Evolutionary conservation across 2,888 invertebrate genomes (phyloP).

Genomic region (Emmelina monodactyla): DNA sequence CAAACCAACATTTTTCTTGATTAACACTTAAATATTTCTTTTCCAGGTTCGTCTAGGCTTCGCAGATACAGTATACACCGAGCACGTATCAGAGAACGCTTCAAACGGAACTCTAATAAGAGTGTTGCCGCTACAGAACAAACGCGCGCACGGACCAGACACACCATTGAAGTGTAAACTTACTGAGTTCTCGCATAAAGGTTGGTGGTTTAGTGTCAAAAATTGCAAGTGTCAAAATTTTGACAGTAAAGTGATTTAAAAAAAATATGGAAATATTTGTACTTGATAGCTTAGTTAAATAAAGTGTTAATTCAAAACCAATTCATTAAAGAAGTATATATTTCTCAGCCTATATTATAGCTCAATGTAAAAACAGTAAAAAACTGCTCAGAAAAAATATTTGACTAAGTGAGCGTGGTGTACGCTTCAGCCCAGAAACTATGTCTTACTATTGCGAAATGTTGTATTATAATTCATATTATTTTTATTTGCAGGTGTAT

Average conservation of each 20-base stretch:
- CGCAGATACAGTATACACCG: conserved; percentile 84
- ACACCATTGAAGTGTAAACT: conserved; percentile 83
- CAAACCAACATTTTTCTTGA: conserved; percentile 1
- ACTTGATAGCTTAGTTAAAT: no score
- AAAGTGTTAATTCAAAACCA: no score
- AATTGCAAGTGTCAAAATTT: neutral
- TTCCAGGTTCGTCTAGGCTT: conserved; percentile 81
- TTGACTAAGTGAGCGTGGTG: no score
- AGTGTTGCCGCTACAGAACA: conserved; percentile 77
- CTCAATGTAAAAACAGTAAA: no score
- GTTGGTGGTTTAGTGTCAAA: conserved; percentile 42
- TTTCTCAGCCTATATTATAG: no score
- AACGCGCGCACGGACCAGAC: conserved; percentile 71
- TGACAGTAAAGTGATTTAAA: no score
- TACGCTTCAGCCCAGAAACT: no score
- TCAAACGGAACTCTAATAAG: conserved; percentile 72
- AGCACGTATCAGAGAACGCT: conserved; percentile 83
- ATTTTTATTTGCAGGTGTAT: conserved; percentile 66
- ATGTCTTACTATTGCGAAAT: no score
- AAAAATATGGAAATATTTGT: no score
- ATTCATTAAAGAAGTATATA: no score
- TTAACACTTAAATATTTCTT: conserved; percentile 7
- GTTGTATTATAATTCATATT: no score
- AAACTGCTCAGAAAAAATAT: no score
- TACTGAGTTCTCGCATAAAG: conserved; percentile 77